Evolutionary conservation across 2,888 invertebrate species (phyloP).

Genomic region (Serripes groenlandicus): DNA sequence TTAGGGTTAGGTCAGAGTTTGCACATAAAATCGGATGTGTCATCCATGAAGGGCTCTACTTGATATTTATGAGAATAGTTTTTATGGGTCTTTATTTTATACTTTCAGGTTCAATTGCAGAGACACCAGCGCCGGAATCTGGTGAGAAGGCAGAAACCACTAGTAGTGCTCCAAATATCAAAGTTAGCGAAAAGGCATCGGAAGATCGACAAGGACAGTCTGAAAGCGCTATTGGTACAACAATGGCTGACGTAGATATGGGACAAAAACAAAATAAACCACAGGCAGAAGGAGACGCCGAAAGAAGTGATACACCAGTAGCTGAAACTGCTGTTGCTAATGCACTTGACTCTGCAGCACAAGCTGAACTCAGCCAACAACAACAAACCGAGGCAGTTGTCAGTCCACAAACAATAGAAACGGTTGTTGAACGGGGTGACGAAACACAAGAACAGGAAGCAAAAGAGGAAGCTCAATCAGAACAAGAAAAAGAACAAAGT

Average conservation of each 20-base stretch:
- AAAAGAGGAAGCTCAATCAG: background rate
- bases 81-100: no score
- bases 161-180: slow-evolving; percentile 34
- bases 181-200: slow-evolving; percentile 24
- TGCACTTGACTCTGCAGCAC: slow-evolving; percentile 34
- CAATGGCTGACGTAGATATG: slow-evolving; percentile 35
- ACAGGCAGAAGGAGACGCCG: slow-evolving; percentile 22
- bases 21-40: no score
- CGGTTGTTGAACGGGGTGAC: background rate
- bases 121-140: slow-evolving; percentile 14
- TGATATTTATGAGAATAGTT: no score
- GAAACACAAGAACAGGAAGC: slow-evolving; percentile 11
- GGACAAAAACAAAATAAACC: slow-evolving; percentile 34
- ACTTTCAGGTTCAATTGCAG: slow-evolving; percentile 28
- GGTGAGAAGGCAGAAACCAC: slow-evolving; percentile 22
- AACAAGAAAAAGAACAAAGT: slow-evolving; percentile 9
- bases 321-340: slow-evolving; percentile 36
- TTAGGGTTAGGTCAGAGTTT: no score
- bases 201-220: slow-evolving; percentile 37
- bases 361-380: background rate
- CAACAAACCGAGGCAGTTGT: background rate
- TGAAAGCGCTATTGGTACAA: slow-evolving; percentile 40
- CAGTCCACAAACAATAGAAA: background rate
- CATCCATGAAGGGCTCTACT: no score
- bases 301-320: slow-evolving; percentile 36